A percentile compares a stretch with the other conserved stretches of the same genome.
Conservation (phyloP, 2,113 vertebrate species). For the Sclerurus mexicanus region DNA sequence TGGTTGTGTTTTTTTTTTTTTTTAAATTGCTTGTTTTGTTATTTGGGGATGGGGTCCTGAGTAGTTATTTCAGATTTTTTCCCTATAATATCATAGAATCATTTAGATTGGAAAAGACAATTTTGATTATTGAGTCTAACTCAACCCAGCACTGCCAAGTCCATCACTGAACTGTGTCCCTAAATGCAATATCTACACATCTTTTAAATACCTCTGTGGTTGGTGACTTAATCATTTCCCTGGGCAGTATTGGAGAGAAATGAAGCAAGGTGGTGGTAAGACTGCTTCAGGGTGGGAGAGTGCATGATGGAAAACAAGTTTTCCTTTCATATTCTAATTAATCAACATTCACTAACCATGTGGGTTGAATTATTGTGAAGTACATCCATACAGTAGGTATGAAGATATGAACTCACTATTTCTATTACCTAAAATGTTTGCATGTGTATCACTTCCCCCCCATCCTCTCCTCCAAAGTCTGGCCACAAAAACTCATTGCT, state of each 20-base stretch:
- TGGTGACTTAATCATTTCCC: neutral
- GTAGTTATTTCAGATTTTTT: neutral
- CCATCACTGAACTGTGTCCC: neutral
- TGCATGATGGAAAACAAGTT: neutral
- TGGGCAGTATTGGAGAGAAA: neutral
- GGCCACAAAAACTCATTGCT: neutral
- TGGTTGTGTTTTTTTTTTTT: too few species aligned
- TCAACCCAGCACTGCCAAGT: neutral
- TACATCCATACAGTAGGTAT: too few species aligned
- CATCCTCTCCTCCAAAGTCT: neutral
- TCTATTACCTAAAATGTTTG: neutral
- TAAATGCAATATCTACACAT: neutral
- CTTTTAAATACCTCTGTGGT: neutral
- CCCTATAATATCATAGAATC: neutral
- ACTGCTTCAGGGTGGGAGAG: neutral
- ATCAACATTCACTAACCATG: neutral
- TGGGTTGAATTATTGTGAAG: neutral
- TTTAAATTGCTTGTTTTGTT: neutral
- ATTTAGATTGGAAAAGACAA: neutral
- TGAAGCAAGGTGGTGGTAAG: neutral
- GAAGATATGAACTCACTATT: neutral
- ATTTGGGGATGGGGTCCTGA: neutral
- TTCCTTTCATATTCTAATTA: neutral
- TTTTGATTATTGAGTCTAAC: neutral
- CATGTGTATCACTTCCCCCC: neutral